Evolutionary conservation across 2,113 vertebrate genomes (phyloP), one percentile per base, ranked within the genome.

Genomic region (Pyrgilauda ruficollis): DNA sequence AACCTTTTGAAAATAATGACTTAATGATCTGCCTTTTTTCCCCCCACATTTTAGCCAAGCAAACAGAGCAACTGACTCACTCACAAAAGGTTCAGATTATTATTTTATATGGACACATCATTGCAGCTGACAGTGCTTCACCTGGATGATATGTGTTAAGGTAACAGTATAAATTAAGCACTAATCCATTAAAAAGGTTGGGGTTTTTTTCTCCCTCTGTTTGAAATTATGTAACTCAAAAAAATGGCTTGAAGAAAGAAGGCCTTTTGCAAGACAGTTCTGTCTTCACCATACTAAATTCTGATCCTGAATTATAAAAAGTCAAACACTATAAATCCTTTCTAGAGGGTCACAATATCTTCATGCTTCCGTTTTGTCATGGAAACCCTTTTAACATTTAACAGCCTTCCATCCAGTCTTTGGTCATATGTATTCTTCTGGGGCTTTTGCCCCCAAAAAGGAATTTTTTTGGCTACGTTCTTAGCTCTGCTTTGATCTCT

Each of bases 1-100:
- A 58, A 68, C 28, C 31, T 89, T 93, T 94, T 83, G 31, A 91
- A 92, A 84, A 68, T 50, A 89, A 83, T 78, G 31, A 79, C 73
- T 67, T 85, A 91, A 94, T 90, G 33, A 91, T 76, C 37, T 80
- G 21, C 17, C 5, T 66, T 53, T 49, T 63, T 37, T 16, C 0
- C 2, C 4, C 3, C 2, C 17, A 30, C 26, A 74, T 6, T 26
- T 9, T 62, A 50, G 10, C 30, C 0, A 5, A 62, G 52, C 11
- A 89, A 94, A 89, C 15, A 69, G 33, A 74, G 21, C 47, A 84
- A 46, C 31, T 68, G 76, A 44, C 30, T 83, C 6, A 10, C 18
- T 59, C 41, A 90, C 9, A 63, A 78, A 78, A 69, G 30, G 9
- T 39, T 43, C 19, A 67, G 61, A 44, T 16, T 69, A 27, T 21